A percentile compares a stretch with the other conserved stretches of the same genome.
Evolutionary conservation across 2,797 vertebrate genomes (phyloP).

Genomic region (Streptopelia turtur): DNA sequence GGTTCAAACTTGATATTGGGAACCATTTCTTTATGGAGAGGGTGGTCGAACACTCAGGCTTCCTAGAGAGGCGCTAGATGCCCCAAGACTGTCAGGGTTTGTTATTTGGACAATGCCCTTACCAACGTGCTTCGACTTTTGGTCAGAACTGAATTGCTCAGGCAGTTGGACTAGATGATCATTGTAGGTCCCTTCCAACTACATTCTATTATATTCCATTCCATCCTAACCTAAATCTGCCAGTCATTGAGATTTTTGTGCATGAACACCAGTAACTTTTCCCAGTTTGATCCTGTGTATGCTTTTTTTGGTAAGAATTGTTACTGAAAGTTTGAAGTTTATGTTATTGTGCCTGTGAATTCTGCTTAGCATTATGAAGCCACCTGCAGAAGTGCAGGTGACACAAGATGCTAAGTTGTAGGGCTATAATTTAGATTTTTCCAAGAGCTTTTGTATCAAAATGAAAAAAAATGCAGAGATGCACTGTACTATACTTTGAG

Average conservation of each 20-base stretch:
- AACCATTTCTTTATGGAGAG: neutral
- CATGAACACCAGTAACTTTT: neutral
- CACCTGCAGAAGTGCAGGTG: neutral
- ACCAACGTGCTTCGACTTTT: neutral
- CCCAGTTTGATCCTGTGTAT: neutral
- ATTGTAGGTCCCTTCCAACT: neutral
- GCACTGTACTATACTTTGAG: neutral
- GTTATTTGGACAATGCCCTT: neutral
- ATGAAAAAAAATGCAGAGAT: neutral
- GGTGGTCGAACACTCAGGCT: neutral
- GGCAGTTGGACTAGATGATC: neutral
- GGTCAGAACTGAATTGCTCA: neutral
- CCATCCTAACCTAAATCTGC: neutral
- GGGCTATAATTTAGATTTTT: neutral
- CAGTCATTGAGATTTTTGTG: accelerated
- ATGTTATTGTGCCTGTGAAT: neutral
- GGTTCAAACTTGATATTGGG: neutral
- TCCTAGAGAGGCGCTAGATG: accelerated
- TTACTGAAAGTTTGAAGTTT: neutral
- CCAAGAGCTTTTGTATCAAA: neutral
- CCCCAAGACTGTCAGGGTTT: neutral
- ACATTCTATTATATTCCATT: neutral
- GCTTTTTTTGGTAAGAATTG: neutral
- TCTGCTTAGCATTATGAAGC: neutral
- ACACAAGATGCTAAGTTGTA: neutral